Evolutionary conservation across 2,113 vertebrate genomes (phyloP), one percentile per base, ranked within the genome.

Genomic region (Laticauda laticaudata): DNA sequence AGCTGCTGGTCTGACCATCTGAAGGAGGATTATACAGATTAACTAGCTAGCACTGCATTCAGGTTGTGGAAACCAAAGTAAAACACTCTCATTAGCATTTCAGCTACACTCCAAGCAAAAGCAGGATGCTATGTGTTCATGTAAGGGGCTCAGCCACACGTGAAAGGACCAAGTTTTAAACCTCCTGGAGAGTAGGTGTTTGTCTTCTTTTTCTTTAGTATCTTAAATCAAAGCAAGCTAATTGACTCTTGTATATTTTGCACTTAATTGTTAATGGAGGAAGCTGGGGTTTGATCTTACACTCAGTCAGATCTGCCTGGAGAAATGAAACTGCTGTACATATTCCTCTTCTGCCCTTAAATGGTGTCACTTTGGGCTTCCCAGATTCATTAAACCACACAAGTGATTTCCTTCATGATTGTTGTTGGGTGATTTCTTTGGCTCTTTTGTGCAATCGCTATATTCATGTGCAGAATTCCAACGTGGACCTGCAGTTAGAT

Each of bases 1-100:
- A 69, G 69, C 14, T n/a, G 51, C 87, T 56, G 51, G 26, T 29
- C n/a, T 91, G 93, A 94, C 5, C 93, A 81, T 96, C 96, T 95
- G 96, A 95, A 95, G 95, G 94, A 96, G 96, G 93, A 95, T 95
- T 95, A 87, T 92, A 53, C 1, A 20, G 5, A 18, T 21, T 48
- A 92, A 89, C 93, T 94, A 93, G 95, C 69, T 92, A 81, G 34
- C 34, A 86, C 89, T 95, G 91, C 94, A 91, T 94, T 94, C 95
- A 95, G 92, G 91, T 94, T 39, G 15, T 59, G 93, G 88, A 85
- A 95, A 12, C 23, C 45, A 51, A 94, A 95, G 94, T 94, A 96
- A 96, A 97, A 95, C 94, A 94, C 96, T 95, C 95, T 96, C 95
- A 94, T 96, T 95, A 95, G 95, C 95, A 94, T 96, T 95, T 92